Evolutionary conservation across 2,113 vertebrate species (phyloP), one percentile per base, ranked within the genome.

Genomic region (Motacilla tschutschensis): DNA sequence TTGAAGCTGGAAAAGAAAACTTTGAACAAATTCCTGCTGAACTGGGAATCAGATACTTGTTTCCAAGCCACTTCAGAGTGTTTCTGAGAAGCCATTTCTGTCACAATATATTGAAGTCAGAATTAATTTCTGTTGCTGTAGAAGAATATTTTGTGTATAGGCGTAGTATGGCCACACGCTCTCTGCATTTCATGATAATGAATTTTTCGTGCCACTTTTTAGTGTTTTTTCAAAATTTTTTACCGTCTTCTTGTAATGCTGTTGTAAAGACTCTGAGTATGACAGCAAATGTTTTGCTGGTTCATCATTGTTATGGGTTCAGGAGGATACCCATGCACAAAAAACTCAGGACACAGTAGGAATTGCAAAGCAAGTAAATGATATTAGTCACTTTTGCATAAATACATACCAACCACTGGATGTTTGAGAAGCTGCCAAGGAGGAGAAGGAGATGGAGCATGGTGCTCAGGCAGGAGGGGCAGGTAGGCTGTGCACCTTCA

Each of bases 371-470:
- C 29, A 29, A 48, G 12, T 67, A 11, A 9, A 2, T 67, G 58
- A 48, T 41, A 15, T 28, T 50, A 5, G 36, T 58, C 16, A 5
- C 8, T 18, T 58, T 58, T 41, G 36, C 19, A 4, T 58, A 35
- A 67, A 35, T 41, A 4, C 10, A 8, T 50, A 29, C 18, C 12
- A 15, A 4, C 24, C 14, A 19, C 29, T 79, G 36, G 10, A 18
- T 67, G 31, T 1, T 33, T 25, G 35, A 41, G 53, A 67, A 50
- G 44, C 12, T 1, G 0, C 24, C 0, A 0, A 28, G 33, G 17
- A 21, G n/a, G 17, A 47, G 26, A 17, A 38, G 24, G 31, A 48
- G 63, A 24, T 35, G 24, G 35, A 43, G 20, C 16, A 2, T 50
- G 36, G 6, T 16, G 31, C 53, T 67, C 22, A 24, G 31, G 12